Base-by-base conservation (phyloP, 2,113 vertebrate species). In the Gallinago paraguaiae region DNA sequence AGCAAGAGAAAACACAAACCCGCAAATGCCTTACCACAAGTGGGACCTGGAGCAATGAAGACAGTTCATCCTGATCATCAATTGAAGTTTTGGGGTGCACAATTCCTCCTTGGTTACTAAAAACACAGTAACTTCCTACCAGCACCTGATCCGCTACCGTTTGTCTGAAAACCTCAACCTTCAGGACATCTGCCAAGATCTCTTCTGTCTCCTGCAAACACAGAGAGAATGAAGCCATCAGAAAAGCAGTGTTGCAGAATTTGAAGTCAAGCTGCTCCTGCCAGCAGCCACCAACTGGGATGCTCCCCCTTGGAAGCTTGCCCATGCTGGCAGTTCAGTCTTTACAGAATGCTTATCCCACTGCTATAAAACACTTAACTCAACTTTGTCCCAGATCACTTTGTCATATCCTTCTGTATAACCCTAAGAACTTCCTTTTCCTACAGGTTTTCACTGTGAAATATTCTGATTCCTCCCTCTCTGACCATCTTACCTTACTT, bases 141-240 rank as follows among this genome's bases (percentile, higher is more conserved):
- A 99, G 97, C 68, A 99, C 99, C 95, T 99, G 99, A 85, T 99
- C 99, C 4, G 99, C 99, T 43, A 99, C 98, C 0, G 99, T 99
- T 96, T 99, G 99, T 78, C 99, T 98, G 97, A 99, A 99, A 59
- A 99, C 99, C 95, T 99, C 99, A 61, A 99, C 99, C 97, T 99
- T 99, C 74, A 99, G 98, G 3, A 98, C 98, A 95, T 99, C 99
- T 17, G 99, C 99, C 78, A 99, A 96, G 92, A 99, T 99, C 97
- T 99, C 99, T 96, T 99, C 99, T 3, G 99, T 99, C 88, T 99
- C 99, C 99, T 99, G 84, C 57, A 86, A 92, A 78, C 16, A 54
- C 43, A 86, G 46, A 41, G 22, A 78, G 23, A 41, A 83, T 10
- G 45, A 88, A 91, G 33, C 20, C 24, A 48, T 94, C 46, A 54